Evolutionary conservation across 2,888 invertebrate genomes (phyloP).

Genomic region (Leucania comma): DNA sequence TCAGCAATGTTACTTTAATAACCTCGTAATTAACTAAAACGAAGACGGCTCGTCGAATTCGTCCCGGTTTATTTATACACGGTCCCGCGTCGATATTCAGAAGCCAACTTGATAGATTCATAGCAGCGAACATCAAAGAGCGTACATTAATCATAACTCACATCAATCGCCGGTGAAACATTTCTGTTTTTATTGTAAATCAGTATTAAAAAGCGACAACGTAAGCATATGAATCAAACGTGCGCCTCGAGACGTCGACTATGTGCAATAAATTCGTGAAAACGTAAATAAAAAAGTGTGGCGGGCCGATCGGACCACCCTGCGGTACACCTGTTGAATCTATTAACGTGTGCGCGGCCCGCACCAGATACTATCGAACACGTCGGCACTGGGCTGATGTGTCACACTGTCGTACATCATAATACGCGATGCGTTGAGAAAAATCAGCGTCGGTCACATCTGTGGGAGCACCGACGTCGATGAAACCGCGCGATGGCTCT

Average conservation of each 20-base stretch:
- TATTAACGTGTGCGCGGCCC: constrained; percentile 80
- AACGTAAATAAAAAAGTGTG: constrained; percentile 86
- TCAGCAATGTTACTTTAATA: constrained; percentile 83
- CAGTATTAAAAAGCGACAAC: constrained; percentile 90
- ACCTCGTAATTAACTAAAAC: constrained; percentile 89
- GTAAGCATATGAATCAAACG: constrained; percentile 88
- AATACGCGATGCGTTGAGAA: constrained; percentile 83
- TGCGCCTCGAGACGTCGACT: constrained; percentile 87
- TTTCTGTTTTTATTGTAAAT: constrained; percentile 90
- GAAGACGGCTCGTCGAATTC: constrained; percentile 83
- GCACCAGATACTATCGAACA: constrained; percentile 80
- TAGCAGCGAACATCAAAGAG: constrained; percentile 90
- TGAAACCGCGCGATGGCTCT: constrained; percentile 77
- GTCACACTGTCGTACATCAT: constrained; percentile 83
- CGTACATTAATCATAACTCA: constrained; percentile 90
- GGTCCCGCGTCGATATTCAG: constrained; percentile 88
- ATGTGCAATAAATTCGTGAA: constrained; percentile 86
- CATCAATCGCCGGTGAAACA: constrained; percentile 89
- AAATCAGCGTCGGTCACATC: constrained; percentile 81
- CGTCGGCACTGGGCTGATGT: constrained; percentile 72
- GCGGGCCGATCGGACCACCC: constrained; percentile 85
- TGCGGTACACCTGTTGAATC: constrained; percentile 88
- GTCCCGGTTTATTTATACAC: constrained; percentile 87
- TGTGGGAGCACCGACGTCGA: constrained; percentile 71
- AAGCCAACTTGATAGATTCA: constrained; percentile 90